Evolutionary conservation across 2,113 vertebrate genomes (phyloP).

Genomic region (Oreocharis arfaki): DNA sequence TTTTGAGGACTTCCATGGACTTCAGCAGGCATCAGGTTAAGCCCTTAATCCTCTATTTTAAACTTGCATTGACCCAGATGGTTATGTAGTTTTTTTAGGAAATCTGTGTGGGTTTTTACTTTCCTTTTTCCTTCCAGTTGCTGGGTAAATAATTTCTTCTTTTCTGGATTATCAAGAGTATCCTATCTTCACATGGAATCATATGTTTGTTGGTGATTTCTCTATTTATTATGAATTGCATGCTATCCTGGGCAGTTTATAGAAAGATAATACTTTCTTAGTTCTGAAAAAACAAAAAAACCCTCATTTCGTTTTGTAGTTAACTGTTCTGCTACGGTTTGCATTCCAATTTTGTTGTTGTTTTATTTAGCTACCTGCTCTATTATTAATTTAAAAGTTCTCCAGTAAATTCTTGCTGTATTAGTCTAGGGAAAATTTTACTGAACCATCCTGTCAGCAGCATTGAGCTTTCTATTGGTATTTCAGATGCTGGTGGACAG

Average conservation of each 20-base stretch:
- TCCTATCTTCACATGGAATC: neutral
- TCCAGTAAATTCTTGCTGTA: neutral
- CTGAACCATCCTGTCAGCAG: neutral
- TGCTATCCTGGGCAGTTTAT: neutral
- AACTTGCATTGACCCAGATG: neutral
- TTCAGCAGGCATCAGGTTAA: neutral
- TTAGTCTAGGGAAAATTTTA: neutral
- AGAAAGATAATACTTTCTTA: neutral
- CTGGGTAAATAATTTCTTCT: neutral
- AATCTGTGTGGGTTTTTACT: neutral
- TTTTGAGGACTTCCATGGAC: neutral
- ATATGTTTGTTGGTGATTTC: neutral
- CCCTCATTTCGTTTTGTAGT: neutral
- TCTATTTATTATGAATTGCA: neutral
- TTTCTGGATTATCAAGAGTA: neutral
- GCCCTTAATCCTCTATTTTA: neutral
- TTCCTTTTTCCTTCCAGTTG: neutral
- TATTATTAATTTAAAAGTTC: neutral
- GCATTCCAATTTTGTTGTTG: neutral
- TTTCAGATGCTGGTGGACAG: neutral
- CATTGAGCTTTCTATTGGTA: neutral
- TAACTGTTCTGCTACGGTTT: neutral
- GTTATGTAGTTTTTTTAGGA: neutral
- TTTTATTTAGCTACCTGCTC: neutral
- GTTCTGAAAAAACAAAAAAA: neutral